Base-by-base conservation (phyloP, 2,888 invertebrate genomes). In the Gasteruption jaculator region DNA sequence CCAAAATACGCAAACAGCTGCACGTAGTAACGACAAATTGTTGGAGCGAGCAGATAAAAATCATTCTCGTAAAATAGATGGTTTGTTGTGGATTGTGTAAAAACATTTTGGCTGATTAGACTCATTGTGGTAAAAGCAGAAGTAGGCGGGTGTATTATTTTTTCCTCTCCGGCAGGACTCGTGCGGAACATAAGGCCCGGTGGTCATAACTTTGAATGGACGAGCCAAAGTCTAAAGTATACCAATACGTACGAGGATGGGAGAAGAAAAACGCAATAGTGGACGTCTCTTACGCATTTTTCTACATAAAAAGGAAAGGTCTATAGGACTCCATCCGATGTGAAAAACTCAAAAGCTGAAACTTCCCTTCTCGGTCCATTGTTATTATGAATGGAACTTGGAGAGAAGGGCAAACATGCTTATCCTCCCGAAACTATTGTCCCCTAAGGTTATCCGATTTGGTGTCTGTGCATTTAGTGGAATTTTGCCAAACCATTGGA, bases 401-500 rank as follows among this genome's bases (percentile, higher is more conserved):
- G 63, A 68, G 65, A 65, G 68, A 63, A 66, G 61, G 65, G 67
- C 66, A 68, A 68, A 68, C 68, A 68, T 61, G 68, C 66, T 68
- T 68, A 66, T 66, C 67, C 67, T 65, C 57, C 60, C 58, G 60
- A 57, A n/a, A 54, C 63, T 58, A 65, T 68, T 66, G 68, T 68
- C 61, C 55, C 49, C 48, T 50, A 54, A 50, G 63, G 58, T 66
- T 63, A 68, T 68, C 68, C 68, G 68, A 68, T 68, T 68, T 66
- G 56, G 57, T 56, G 59, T 49, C 49, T 48, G 45, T 52, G 45
- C 46, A 39, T 43, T 43, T 29, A 30, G 46, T 40, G 32, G 41
- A n/a, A n/a, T n/a, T n/a, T n/a, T n/a, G n/a, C n/a, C n/a, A n/a
- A n/a, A n/a, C n/a, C n/a, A n/a, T n/a, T n/a, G n/a, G n/a, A n/a